Evolutionary conservation across 2,797 vertebrate genomes (phyloP), one percentile per base, ranked within the genome.

Genomic region (Pachyuromys duprasi): DNA sequence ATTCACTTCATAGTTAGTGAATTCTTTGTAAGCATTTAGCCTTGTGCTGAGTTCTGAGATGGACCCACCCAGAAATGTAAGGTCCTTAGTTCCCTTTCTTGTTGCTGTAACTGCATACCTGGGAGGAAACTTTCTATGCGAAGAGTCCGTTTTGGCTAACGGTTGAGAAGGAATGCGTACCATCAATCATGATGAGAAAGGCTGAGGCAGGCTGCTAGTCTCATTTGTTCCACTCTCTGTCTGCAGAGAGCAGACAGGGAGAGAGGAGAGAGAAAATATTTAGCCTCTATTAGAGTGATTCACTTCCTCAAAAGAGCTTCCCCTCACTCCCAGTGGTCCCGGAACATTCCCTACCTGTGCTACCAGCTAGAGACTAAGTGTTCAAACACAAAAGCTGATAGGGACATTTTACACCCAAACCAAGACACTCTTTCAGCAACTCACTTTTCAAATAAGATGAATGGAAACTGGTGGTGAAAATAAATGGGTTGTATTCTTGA

Each of bases 1-100:
- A 69, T 93, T 95, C 63, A 69, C 69, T 86, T 93, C 90, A 93
- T 83, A 92, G 95, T 95, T 93, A 49, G 82, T 62, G 63, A 86
- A 57, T 84, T 36, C 33, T 6, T 96, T 94, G 65, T 94, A 75
- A 93, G 33, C 76, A 45, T 82, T 95, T 96, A 93, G 45, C 18
- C 8, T 94, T 92, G 36, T 81, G 22, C 36, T 89, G 24, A 49
- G 33, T 60, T 65, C 93, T 92, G 26, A 96, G 81, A 49, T 12
- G 12, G 36, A 55, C 39, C 62, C 72, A 55, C 39, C 62, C 72
- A 95, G 81, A 92, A 83, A 53, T 78, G 24, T 70, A 94, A 93
- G 72, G 4, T 28, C 26, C 26, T 39, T 33, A 8, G 36, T 33
- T 67, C 45, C 39, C 20, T 63, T 89, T 63, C 57, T 24, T 39